These are phyloP conservation scores for Patiria pectinifera DNA, from an alignment of 53 echinoderm and acorn worm genomes.

Conservation along the genomic window DNA sequence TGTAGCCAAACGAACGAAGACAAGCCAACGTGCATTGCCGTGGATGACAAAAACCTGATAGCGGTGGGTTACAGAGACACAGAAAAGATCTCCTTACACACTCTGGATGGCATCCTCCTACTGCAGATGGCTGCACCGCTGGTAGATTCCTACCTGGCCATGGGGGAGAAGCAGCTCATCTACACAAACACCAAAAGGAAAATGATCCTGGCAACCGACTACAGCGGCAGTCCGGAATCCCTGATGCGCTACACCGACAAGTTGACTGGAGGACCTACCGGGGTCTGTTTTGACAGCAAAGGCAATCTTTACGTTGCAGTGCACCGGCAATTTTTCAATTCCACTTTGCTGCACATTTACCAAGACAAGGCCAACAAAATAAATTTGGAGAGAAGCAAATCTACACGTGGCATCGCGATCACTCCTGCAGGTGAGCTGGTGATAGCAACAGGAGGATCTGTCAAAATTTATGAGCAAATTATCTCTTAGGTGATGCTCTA, in stretches of 20 bases:
- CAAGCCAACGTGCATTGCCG: constrained; percentile 16
- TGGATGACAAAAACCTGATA: constrained; percentile 32
- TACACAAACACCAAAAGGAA: constrained; percentile 3
- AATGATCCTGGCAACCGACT: constrained; percentile 12
- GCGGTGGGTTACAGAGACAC: constrained; percentile 11
- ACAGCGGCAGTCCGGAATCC: background rate
- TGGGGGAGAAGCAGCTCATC: constrained; percentile 6
- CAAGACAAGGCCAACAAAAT: background rate
- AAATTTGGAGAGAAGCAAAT: background rate
- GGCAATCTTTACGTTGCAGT: constrained; percentile 18
- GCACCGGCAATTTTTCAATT: background rate
- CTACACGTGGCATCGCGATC: background rate
- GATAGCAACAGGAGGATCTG: constrained; percentile 7
- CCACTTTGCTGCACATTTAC: background rate
- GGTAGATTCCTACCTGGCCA: background rate
- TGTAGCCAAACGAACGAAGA: background rate
- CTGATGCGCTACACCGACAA: background rate
- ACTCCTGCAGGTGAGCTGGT: constrained; percentile 20
- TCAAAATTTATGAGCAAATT: background rate
- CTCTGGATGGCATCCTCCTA: background rate
- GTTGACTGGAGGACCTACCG: background rate
- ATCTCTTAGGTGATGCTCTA: too few relatives aligned
- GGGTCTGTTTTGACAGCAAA: constrained; percentile 9
- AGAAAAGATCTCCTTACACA: background rate
- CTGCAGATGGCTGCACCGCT: constrained; percentile 1